phyloP scores from a whole-genome alignment of 2,888 invertebrate species.

The Kuschelorhynchus macadamiae region DNA sequence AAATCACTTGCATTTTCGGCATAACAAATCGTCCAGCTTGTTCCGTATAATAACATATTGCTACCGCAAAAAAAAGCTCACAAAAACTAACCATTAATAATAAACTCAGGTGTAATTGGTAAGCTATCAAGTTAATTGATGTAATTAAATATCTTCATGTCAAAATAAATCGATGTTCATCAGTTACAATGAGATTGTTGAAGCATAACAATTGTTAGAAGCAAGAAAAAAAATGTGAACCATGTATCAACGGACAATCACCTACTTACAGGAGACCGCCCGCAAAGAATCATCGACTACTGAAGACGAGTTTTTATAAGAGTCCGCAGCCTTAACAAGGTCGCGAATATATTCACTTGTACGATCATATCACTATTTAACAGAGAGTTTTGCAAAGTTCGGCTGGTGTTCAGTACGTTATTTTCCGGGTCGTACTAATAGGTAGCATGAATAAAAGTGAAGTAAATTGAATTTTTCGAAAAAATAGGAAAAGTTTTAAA shows the following conservation, averaged over 20 bases:
- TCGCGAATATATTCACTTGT: slow-evolving; percentile 21
- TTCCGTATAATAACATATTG: no score
- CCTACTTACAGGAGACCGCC: slow-evolving; percentile 15
- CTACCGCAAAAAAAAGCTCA: no score
- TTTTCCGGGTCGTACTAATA: background rate
- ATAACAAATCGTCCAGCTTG: no score
- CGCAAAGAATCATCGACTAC: slow-evolving; percentile 20
- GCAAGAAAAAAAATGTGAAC: background rate
- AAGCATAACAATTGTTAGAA: background rate
- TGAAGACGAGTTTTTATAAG: slow-evolving; percentile 33
- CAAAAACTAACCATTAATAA: background rate
- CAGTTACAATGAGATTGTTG: background rate
- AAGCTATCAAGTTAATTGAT: slow-evolving; percentile 11
- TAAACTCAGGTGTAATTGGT: slow-evolving; percentile 13
- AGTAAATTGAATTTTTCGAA: no score
- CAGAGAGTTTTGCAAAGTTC: background rate
- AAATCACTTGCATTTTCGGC: no score
- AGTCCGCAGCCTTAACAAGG: slow-evolving; percentile 30
- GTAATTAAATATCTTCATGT: slow-evolving; percentile 15
- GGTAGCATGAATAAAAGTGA: no score
- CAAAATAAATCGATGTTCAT: background rate
- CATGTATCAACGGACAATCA: slow-evolving; percentile 11
- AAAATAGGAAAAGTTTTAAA: no score
- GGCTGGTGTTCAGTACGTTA: no score
- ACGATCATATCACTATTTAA: slow-evolving; percentile 12